Evolutionary conservation across 1,140 invertebrate genomes (phyloP).

Genomic region (Melanaphis sacchari): DNA sequence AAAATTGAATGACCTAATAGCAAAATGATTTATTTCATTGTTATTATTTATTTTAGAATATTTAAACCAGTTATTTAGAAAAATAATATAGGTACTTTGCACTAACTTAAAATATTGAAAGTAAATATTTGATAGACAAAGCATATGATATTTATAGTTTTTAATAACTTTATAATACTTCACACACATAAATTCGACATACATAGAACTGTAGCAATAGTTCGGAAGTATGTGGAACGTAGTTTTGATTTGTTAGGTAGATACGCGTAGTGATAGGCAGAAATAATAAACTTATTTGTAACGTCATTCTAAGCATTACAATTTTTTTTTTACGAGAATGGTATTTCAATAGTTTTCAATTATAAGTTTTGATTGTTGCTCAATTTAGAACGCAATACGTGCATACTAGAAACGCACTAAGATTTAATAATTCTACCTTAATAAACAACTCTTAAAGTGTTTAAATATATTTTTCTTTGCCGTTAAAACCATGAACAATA

Average conservation of each 20-base stretch:
- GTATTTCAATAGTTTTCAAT: not conserved
- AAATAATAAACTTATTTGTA: conserved; percentile 27
- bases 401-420: not conserved
- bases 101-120: not conserved
- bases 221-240: conserved; percentile 1
- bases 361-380: not conserved
- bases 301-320: not conserved
- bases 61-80: not conserved
- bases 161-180: not conserved
- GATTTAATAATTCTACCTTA: not conserved
- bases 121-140: not conserved
- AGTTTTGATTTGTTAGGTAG: not conserved
- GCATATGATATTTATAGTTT: not conserved
- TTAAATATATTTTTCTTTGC: not conserved
- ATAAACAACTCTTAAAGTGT: not conserved
- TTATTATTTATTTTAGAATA: not conserved
- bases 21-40: not conserved
- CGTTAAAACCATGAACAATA: not conserved
- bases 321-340: not conserved
- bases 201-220: not conserved
- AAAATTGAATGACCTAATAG: not conserved
- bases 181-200: not conserved
- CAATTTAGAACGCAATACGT: not conserved
- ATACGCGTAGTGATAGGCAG: not conserved
- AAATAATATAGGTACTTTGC: not conserved